These are phyloP conservation scores for Emys orbicularis DNA, from an alignment of 2,797 vertebrate genomes.

Conservation along the genomic window DNA sequence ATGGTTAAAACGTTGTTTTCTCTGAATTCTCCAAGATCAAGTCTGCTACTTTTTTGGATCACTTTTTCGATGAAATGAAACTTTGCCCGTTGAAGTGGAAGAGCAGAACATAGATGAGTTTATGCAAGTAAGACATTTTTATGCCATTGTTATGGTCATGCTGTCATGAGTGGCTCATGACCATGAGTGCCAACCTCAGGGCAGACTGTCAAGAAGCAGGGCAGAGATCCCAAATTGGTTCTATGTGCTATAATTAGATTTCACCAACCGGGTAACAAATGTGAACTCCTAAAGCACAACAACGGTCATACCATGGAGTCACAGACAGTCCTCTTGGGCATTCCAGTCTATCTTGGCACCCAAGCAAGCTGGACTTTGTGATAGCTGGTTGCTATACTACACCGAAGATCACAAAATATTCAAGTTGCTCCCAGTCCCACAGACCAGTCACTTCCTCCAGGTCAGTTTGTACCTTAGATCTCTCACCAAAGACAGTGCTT, in stretches of 20 bases:
- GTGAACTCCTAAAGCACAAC: background rate
- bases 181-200: background rate
- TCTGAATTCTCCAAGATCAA: conserved; percentile 33
- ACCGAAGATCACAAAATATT: background rate
- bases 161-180: background rate
- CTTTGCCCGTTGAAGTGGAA: background rate
- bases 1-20: conserved; percentile 40
- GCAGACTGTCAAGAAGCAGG: background rate
- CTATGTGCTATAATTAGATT: background rate
- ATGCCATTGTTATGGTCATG: background rate
- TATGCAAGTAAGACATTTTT: conserved; percentile 22
- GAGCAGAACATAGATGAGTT: conserved; percentile 37
- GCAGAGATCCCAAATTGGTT: background rate
- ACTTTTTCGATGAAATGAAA: conserved; percentile 20
- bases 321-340: background rate
- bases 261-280: background rate
- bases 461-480: background rate
- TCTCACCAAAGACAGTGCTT: background rate
- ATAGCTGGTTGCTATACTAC: background rate
- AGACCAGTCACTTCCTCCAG: background rate
- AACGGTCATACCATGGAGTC: background rate
- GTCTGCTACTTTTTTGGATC: conserved; percentile 38
- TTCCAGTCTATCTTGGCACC: background rate
- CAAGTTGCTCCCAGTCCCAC: background rate
- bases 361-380: background rate